Conservation (phyloP, 1,140 invertebrate genomes). For the Melanaphis sacchari region DNA sequence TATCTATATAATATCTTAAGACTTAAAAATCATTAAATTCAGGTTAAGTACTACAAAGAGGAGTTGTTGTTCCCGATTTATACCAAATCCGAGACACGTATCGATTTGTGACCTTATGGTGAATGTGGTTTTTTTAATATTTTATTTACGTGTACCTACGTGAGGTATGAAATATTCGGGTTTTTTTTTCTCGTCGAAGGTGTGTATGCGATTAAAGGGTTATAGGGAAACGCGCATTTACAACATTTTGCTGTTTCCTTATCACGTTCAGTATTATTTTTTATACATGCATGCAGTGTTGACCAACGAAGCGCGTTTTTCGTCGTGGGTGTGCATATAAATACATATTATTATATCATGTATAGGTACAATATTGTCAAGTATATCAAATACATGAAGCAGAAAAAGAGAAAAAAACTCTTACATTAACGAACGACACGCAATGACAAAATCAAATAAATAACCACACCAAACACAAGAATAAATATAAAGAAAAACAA, state of each 20-base stretch:
- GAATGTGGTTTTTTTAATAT: background rate
- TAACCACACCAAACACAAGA: slow-evolving; percentile 37
- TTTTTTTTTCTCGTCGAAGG: background rate
- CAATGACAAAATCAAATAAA: slow-evolving; percentile 32
- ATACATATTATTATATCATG: background rate
- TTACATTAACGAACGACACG: slow-evolving; percentile 19
- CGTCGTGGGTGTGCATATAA: slow-evolving; percentile 15
- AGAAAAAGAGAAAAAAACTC: background rate
- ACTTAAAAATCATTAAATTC: background rate
- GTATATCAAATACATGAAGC: background rate
- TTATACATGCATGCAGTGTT: background rate
- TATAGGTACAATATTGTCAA: slow-evolving; percentile 8
- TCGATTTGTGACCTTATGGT: background rate
- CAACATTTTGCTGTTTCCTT: background rate
- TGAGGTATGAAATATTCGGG: background rate
- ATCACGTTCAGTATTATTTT: slow-evolving; percentile 18
- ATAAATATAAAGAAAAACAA: slow-evolving; percentile 55
- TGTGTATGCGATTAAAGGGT: background rate
- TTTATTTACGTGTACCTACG: background rate
- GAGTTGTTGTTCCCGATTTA: background rate
- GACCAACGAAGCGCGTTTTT: background rate
- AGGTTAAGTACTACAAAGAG: background rate
- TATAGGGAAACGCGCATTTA: background rate
- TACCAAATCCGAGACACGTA: background rate
- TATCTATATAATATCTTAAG: too few species aligned